Percentiles rank a stretch among this genome's conserved stretches.
phyloP scores from a whole-genome alignment of 1,140 invertebrate species.

The Cardiocondyla obscurior region DNA sequence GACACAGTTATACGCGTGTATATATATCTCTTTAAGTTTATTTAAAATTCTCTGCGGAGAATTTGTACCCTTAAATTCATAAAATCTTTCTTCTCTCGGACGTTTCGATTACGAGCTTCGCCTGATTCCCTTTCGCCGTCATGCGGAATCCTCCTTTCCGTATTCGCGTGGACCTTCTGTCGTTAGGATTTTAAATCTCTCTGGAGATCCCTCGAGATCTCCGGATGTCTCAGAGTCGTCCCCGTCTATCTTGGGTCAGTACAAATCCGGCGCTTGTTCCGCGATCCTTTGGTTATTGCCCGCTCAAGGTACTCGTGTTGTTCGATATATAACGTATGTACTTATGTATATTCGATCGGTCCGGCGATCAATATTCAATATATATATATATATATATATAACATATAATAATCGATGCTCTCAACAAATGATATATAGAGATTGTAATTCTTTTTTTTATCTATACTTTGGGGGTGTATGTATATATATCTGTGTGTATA shows the following conservation, averaged over 20 bases:
- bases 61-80: not conserved
- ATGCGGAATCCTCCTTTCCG: not conserved
- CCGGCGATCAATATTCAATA: slow-evolving; percentile 40
- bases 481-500: not conserved
- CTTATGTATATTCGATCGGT: slow-evolving; percentile 18
- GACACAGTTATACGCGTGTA: not conserved
- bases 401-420: slow-evolving; percentile 23
- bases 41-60: not conserved
- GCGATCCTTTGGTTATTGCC: not conserved
- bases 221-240: not conserved
- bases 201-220: not conserved
- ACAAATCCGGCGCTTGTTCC: not conserved
- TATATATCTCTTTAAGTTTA: not conserved
- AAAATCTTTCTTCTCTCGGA: slow-evolving; percentile 19
- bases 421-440: slow-evolving; percentile 40
- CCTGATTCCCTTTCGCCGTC: not conserved
- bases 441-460: slow-evolving; percentile 16
- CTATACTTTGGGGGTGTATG: not conserved
- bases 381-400: slow-evolving; percentile 19
- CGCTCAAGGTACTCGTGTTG: slow-evolving; percentile 36
- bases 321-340: slow-evolving; percentile 32
- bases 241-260: not conserved
- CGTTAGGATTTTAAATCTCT: not conserved
- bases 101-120: slow-evolving; percentile 3
- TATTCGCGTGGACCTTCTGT: not conserved